phyloP scores from a whole-genome alignment of 2,113 vertebrate genomes.

The Odocoileus virginianus region DNA sequence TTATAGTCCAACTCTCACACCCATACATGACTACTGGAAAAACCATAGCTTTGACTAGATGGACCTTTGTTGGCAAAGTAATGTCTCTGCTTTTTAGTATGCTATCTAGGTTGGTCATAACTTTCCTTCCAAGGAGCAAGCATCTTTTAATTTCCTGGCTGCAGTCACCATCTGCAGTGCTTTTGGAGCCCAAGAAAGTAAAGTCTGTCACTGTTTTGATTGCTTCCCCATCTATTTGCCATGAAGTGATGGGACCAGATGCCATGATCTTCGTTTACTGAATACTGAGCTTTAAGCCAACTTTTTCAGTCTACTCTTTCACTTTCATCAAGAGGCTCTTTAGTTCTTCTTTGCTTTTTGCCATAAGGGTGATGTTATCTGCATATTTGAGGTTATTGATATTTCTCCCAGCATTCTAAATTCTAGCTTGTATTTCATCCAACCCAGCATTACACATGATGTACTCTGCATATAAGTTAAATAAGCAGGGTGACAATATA shows the following conservation, averaged over 20 bases:
- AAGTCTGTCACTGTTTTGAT: background rate
- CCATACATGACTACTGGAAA: background rate
- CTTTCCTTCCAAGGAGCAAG: background rate
- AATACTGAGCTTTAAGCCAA: background rate
- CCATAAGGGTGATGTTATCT: background rate
- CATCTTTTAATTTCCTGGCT: background rate
- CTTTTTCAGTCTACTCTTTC: background rate
- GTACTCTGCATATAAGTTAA: background rate
- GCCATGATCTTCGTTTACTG: background rate
- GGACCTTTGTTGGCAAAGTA: background rate
- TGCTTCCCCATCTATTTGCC: background rate
- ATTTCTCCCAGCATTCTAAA: background rate
- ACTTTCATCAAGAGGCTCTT: background rate
- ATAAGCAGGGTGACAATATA: background rate
- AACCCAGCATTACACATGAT: background rate
- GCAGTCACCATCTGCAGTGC: background rate
- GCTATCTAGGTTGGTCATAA: background rate
- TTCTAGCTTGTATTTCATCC: background rate
- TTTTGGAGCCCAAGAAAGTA: background rate
- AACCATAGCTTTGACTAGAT: background rate
- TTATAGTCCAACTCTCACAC: background rate
- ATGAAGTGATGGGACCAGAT: background rate
- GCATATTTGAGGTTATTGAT: background rate
- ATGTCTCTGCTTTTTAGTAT: background rate
- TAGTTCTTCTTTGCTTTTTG: background rate